These are phyloP conservation scores for Lasioglossum calceatum DNA, from an alignment of 2,888 invertebrate species.

Conservation along the genomic window DNA sequence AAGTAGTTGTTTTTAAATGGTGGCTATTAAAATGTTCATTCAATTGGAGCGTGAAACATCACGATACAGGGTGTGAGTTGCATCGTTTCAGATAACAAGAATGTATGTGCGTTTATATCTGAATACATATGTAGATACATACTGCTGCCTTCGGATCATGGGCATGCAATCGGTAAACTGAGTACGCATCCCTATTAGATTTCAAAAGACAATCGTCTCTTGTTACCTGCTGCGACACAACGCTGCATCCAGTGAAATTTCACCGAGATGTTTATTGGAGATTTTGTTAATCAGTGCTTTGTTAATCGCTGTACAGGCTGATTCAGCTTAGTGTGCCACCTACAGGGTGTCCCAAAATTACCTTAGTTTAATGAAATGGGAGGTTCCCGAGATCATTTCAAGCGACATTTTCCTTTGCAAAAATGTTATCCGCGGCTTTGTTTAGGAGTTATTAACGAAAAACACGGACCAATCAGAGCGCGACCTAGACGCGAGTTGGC, in stretches of 20 bases:
- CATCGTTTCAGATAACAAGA: neutral
- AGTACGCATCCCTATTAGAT: neutral
- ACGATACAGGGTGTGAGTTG: neutral
- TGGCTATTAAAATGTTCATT: neutral
- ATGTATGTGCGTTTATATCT: neutral
- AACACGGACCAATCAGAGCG: no score
- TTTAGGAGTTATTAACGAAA: no score
- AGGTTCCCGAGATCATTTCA: no score
- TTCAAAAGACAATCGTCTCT: slow-evolving; percentile 4
- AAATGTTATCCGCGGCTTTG: no score
- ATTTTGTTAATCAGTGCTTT: neutral
- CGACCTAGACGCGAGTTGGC: no score
- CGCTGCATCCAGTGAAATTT: neutral
- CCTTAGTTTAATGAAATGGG: no score
- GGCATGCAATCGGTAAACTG: neutral
- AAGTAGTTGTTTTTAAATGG: neutral
- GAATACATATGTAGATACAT: neutral
- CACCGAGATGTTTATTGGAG: neutral
- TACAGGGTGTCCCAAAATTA: no score
- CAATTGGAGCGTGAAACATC: neutral
- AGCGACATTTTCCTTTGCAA: no score
- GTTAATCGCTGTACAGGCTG: neutral
- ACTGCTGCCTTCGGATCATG: neutral
- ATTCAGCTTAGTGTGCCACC: neutral
- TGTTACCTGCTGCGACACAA: neutral